A percentile compares a stretch with the other conserved stretches of the same genome.
phyloP scores from a whole-genome alignment of 92 coral and sea anemone species.

The Paragorgia papillata region DNA sequence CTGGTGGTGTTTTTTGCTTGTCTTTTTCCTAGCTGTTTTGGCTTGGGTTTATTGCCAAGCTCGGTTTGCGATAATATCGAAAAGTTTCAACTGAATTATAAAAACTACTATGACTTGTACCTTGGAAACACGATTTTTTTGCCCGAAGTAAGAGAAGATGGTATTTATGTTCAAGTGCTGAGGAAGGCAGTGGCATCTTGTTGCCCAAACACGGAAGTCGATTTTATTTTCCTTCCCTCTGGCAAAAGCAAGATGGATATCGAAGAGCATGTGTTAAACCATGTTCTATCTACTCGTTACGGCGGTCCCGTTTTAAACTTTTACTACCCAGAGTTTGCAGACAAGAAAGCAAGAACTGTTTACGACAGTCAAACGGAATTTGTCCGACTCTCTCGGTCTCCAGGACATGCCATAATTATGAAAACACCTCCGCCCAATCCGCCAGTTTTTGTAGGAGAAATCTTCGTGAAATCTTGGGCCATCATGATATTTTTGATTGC shows the following conservation, averaged over 20 bases:
- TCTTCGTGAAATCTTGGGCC: conserved; percentile 40
- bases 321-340: conserved; percentile 28
- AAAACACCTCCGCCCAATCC: not conserved
- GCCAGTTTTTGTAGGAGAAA: conserved; percentile 23
- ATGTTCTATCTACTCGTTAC: not conserved
- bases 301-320: not conserved
- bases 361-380: conserved; percentile 26
- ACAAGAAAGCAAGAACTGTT: not conserved
- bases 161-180: conserved; percentile 4
- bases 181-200: not conserved
- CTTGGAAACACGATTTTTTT: conserved; percentile 4
- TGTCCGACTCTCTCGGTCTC: conserved; percentile 16
- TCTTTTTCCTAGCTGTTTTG: not conserved
- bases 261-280: not conserved
- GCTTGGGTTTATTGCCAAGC: not conserved
- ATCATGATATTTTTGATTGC: conserved; percentile 29
- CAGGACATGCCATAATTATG: conserved; percentile 31
- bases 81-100: conserved; percentile 13
- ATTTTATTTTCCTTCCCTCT: not conserved
- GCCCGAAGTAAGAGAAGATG: not conserved
- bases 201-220: not conserved
- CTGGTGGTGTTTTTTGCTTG: conserved; percentile 2
- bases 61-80: not conserved
- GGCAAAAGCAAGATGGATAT: conserved; percentile 1
- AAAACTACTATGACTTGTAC: conserved; percentile 14